Conservation (phyloP, 2,888 invertebrate species). For the Tinea trinotella region DNA sequence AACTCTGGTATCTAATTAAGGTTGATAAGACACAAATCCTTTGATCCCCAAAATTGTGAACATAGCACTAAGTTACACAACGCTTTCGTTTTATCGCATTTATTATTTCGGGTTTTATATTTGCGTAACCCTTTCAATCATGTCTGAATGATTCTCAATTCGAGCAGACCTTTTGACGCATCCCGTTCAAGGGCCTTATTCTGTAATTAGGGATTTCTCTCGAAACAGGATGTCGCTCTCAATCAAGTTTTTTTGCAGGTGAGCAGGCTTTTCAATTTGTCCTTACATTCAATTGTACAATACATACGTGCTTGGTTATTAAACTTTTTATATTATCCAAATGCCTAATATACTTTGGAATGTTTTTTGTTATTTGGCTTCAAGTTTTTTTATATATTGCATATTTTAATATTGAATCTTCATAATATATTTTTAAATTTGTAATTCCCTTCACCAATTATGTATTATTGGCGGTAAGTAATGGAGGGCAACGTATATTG, state of each 20-base stretch:
- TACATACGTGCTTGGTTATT: conserved; percentile 16
- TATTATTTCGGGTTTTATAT: conserved; percentile 20
- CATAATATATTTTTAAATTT: too few species aligned
- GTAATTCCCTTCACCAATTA: too few species aligned
- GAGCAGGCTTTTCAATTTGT: conserved; percentile 26
- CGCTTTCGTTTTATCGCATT: not conserved
- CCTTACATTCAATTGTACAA: conserved; percentile 18
- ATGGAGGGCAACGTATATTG: too few species aligned
- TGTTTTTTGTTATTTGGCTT: too few species aligned
- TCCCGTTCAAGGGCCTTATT: conserved; percentile 37
- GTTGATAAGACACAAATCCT: not conserved
- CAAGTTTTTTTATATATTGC: not conserved
- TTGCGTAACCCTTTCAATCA: conserved; percentile 55
- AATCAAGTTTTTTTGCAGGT: conserved; percentile 35
- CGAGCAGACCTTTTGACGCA: conserved; percentile 47
- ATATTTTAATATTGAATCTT: too few species aligned
- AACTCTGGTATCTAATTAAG: conserved; percentile 6
- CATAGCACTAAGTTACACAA: not conserved
- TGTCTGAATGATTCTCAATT: conserved; percentile 55
- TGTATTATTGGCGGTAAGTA: too few species aligned
- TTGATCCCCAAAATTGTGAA: not conserved
- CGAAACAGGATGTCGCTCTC: conserved; percentile 48
- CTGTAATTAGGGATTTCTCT: conserved; percentile 52
- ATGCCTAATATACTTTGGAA: not conserved
- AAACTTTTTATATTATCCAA: conserved; percentile 2